A percentile compares a stretch with the other conserved stretches of the same genome.
phyloP scores from a whole-genome alignment of 1,140 invertebrate genomes.

The Drosophila kikkawai region DNA sequence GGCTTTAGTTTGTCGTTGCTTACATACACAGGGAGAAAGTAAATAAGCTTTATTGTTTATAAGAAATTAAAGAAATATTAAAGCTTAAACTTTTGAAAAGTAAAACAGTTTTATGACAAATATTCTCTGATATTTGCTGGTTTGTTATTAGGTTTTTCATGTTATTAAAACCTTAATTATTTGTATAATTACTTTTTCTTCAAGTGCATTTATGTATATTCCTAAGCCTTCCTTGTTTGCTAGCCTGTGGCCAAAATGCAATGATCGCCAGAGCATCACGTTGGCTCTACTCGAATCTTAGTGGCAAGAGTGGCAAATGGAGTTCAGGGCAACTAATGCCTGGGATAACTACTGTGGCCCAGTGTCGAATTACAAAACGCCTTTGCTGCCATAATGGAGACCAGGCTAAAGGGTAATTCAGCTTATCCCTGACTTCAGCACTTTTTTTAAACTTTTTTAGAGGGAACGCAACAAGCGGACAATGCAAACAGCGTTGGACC shows the following conservation, averaged over 20 bases:
- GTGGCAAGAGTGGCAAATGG: constrained; percentile 54
- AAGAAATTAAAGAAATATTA: too few species aligned
- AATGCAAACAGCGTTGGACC: constrained; percentile 64
- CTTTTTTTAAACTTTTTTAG: not conserved
- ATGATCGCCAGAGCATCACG: constrained; percentile 53
- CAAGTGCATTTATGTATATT: not conserved
- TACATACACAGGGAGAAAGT: not conserved
- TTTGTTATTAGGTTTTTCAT: not conserved
- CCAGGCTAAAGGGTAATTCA: constrained; percentile 24
- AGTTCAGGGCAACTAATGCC: constrained; percentile 56
- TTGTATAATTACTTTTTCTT: not conserved
- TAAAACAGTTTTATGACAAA: not conserved
- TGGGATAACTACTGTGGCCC: constrained; percentile 41
- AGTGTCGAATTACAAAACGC: constrained; percentile 37
- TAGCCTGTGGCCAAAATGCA: constrained; percentile 26
- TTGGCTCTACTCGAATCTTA: constrained; percentile 33
- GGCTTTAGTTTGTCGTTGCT: constrained; percentile 24
- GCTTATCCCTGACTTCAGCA: not conserved
- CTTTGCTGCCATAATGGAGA: constrained; percentile 30
- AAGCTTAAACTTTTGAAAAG: too few species aligned
- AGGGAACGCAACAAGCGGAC: constrained; percentile 47
- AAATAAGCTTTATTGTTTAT: not conserved
- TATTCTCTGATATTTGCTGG: not conserved
- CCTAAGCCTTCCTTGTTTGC: not conserved
- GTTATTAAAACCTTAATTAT: too few species aligned